Conservation (phyloP, 1,140 invertebrate genomes). For the Trichonephila inaurata region DNA sequence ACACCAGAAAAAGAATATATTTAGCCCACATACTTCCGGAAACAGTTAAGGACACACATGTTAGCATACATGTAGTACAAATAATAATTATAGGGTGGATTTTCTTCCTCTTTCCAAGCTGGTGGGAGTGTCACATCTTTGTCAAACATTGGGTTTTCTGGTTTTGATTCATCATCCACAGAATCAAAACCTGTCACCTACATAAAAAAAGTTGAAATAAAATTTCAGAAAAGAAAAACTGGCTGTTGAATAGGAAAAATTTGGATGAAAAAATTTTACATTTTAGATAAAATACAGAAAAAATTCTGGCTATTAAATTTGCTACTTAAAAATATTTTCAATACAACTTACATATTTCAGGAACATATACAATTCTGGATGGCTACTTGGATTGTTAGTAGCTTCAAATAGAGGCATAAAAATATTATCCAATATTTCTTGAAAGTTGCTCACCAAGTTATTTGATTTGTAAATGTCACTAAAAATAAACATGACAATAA, state of each 20-base stretch:
- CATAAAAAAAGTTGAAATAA: conserved; percentile 1
- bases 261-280: background rate
- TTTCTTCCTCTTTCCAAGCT: conserved; percentile 94
- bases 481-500: conserved; percentile 35
- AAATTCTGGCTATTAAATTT: background rate
- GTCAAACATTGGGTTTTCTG: conserved; percentile 96
- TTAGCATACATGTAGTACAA: conserved; percentile 99
- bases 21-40: conserved; percentile 87
- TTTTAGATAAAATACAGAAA: background rate
- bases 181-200: conserved; percentile 98
- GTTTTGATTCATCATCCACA: conserved; percentile 99
- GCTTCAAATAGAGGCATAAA: conserved; percentile 98
- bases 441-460: conserved; percentile 96
- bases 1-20: no score
- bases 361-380: conserved; percentile 97
- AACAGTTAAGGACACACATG: conserved; percentile 96
- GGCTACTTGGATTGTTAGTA: conserved; percentile 94
- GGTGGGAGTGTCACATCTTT: conserved; percentile 90
- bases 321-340: background rate
- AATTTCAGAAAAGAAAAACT: background rate
- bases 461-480: conserved; percentile 97
- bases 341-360: conserved; percentile 87
- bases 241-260: background rate
- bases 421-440: conserved; percentile 97
- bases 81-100: conserved; percentile 99